phyloP scores from a whole-genome alignment of 2,888 invertebrate species.

The Thelaira solivaga region DNA sequence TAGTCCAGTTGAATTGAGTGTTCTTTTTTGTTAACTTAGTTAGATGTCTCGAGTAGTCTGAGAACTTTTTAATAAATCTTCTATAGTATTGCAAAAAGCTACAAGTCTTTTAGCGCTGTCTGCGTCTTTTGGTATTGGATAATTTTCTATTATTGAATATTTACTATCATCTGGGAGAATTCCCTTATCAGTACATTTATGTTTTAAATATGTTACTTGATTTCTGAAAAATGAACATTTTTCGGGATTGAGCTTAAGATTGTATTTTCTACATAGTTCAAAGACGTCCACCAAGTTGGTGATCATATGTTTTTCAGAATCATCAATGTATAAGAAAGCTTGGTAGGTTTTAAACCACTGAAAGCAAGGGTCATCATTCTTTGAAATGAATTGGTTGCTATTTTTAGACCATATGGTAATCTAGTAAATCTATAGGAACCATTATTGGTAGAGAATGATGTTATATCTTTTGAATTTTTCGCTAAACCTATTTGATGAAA shows the following conservation, averaged over 20 bases:
- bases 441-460: neutral
- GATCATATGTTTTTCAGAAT: neutral
- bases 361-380: constrained; percentile 1
- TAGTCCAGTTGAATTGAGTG: neutral
- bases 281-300: neutral
- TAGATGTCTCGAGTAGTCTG: neutral
- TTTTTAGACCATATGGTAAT: neutral
- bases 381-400: neutral
- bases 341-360: neutral
- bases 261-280: neutral
- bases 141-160: neutral
- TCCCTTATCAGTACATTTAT: neutral
- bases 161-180: neutral
- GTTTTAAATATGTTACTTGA: neutral
- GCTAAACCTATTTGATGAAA: neutral
- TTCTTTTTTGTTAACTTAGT: neutral
- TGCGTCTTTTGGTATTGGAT: neutral
- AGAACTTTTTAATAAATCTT: neutral
- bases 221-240: neutral
- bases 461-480: neutral
- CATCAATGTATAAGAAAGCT: too few relatives aligned
- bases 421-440: neutral
- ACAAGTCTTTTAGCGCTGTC: too few relatives aligned
- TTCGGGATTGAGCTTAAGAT: neutral
- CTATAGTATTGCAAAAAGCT: too few relatives aligned